Conservation (phyloP, 2,113 vertebrate species). For the Hippolais icterina region DNA sequence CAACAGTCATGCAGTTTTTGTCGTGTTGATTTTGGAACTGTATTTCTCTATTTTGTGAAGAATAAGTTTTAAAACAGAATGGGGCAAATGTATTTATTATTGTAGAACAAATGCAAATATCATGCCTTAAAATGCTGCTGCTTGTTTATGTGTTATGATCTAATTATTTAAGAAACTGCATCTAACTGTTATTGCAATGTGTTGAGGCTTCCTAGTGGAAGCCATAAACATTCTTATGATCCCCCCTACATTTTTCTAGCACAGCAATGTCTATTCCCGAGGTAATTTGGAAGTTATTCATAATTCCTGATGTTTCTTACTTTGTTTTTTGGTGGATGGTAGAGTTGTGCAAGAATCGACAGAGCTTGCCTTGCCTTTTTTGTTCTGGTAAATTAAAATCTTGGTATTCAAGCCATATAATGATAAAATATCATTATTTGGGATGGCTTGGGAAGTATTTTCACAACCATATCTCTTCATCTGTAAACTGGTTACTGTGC, state of each 20-base stretch:
- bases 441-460: background rate
- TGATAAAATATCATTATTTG: background rate
- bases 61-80: background rate
- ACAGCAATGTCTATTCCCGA: background rate
- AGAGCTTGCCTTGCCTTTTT: background rate
- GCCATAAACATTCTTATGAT: background rate
- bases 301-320: background rate
- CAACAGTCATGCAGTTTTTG: rapidly evolving
- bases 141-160: background rate
- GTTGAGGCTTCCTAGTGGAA: background rate
- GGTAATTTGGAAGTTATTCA: background rate
- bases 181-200: background rate
- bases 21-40: background rate
- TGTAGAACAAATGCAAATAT: background rate
- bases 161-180: background rate
- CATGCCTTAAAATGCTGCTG: background rate
- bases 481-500: background rate
- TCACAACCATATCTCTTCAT: background rate
- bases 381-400: background rate
- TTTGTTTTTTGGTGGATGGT: background rate
- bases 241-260: background rate
- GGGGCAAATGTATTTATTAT: background rate
- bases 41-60: background rate
- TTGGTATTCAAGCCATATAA: background rate
- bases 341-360: background rate